Evolutionary conservation across 2,888 invertebrate genomes (phyloP), one percentile per base, ranked within the genome.

Genomic region (Heliconius hortense): DNA sequence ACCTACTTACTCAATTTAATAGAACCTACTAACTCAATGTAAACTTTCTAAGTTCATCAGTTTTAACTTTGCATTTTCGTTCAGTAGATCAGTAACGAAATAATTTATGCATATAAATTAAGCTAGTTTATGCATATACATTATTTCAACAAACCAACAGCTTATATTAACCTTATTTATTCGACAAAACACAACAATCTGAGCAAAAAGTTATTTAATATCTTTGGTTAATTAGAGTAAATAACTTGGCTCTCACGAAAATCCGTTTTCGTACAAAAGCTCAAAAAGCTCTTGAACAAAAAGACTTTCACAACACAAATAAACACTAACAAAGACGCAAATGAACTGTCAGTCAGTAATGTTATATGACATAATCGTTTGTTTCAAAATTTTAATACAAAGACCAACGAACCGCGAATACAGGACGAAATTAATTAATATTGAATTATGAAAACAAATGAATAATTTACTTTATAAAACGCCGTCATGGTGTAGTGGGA

Each of bases 371-470:
- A 66, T 78, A 75, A 78, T 75, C 75, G 72, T 74, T 76, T 75
- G 73, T 56, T 73, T 60, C 73, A 31, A 73, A 79, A 76, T 74
- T 76, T 75, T 68, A 76, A 77, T 77, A 77, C 67, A 56, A 73
- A 72, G 62, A n/a, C 13, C 75, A 39, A 74, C 56, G 39, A 71
- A 31, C 70, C 67, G 59, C 79, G 78, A 76, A 79, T 79, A 79
- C 81, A 76, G 78, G 78, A 78, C 78, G 75, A 80, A 82, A 82
- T 84, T 84, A 83, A 86, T 87, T 85, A 84, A 86, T 84, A 84
- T 79, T 78, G 82, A 85, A 84, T 86, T 84, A 85, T 84, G 84
- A 85, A 85, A 84, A 85, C 86, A 86, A 86, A 86, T 86, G 81
- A 85, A 84, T 82, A 82, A 82, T 83, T 85, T 81, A 60, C 15